Evolutionary conservation across 2,797 vertebrate species (phyloP), one percentile per base, ranked within the genome.

Genomic region (Calcarius lapponicus): DNA sequence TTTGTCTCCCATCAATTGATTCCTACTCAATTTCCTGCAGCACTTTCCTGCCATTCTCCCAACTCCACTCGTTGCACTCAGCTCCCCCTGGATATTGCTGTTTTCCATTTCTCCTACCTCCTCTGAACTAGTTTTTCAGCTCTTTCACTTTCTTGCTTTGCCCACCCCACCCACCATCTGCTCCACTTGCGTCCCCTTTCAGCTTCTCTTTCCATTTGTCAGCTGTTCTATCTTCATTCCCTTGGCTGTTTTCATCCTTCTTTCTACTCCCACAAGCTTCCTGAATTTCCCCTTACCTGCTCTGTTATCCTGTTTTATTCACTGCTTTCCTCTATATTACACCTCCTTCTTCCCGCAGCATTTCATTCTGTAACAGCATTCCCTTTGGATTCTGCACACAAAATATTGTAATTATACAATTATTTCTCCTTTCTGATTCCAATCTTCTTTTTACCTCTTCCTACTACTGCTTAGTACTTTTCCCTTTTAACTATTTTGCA

Each of bases 281-380:
- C 65, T 56, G 81, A 61, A 80, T 76, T 87, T 74, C 74, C 58
- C 29, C 34, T 93, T 92, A 96, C 84, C 86, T 88, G 64, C 57
- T 73, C 94, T 71, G 38, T 57, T 93, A 87, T 17, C 74, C 70
- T 67, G 61, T n/a, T 94, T 87, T 89, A 82, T 71, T 88, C 67
- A 82, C 64, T 40, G 28, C 72, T 92, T 93, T 85, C 56, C 56
- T 87, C 71, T 87, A 25, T 74, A 38, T 83, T 57, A 92, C 53
- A 91, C n/a, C 74, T 92, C 75, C 83, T 90, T 53, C 80, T 84
- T 94, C 87, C 75, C 69, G 88, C 81, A 94, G 75, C 64, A 86
- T 45, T 83, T 95, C 54, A 32, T 57, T 86, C 70, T 51, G 25
- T 50, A 65, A 89, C 38, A 78, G 61, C 61, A 71, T 69, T 85